phyloP scores from a whole-genome alignment of 2,113 vertebrate genomes.

The Heterocephalus glaber region DNA sequence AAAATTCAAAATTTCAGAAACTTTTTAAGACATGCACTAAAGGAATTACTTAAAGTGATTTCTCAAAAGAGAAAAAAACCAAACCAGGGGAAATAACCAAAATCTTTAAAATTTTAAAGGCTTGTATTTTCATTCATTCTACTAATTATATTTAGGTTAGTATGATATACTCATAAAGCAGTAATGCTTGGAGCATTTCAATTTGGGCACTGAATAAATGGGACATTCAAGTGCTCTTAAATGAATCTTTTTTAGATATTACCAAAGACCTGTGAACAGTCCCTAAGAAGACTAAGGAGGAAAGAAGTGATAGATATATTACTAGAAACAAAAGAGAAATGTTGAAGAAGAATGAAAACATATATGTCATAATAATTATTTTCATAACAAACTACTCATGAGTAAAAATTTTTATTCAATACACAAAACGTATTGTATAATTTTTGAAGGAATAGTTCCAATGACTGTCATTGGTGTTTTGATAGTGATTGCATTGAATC shows the following conservation, averaged over 20 bases:
- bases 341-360: background rate
- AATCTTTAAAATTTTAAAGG: background rate
- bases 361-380: background rate
- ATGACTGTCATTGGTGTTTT: background rate
- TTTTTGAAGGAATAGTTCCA: background rate
- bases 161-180: background rate
- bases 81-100: background rate
- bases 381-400: background rate
- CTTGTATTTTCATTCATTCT: background rate
- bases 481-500: background rate
- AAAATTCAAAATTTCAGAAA: background rate
- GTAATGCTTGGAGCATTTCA: background rate
- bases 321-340: background rate
- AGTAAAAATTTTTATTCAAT: background rate
- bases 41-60: background rate
- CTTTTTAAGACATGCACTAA: background rate
- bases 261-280: background rate
- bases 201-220: background rate
- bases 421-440: background rate
- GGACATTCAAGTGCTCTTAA: background rate
- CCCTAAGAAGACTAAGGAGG: background rate
- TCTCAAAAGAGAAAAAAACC: background rate
- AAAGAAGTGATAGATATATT: no score
- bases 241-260: background rate
- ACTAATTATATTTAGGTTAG: background rate